phyloP scores from a whole-genome alignment of 2,113 vertebrate species.

The Scomber colias region DNA sequence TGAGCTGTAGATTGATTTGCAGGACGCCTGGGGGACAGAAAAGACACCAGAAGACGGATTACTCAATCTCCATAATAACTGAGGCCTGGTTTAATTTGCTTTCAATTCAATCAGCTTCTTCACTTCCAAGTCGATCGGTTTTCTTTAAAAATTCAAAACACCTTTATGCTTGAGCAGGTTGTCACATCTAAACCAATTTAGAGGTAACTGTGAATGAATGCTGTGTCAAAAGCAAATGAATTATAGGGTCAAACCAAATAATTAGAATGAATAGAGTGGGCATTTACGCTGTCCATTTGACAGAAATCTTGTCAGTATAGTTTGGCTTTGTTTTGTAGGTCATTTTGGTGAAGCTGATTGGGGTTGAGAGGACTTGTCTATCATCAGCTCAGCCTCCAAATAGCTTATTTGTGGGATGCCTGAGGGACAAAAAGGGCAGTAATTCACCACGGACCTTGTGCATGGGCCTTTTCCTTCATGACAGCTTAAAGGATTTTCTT shows the following conservation, averaged over 20 bases:
- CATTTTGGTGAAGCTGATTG: conserved; percentile 28
- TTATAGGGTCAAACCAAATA: conserved; percentile 15
- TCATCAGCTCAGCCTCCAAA: conserved; percentile 20
- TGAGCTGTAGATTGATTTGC: conserved; percentile 62
- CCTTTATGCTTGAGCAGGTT: conserved; percentile 37
- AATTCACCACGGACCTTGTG: conserved; percentile 18
- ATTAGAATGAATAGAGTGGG: conserved; percentile 25
- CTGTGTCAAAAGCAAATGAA: conserved; percentile 20
- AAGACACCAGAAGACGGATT: conserved; percentile 66
- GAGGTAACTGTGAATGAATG: conserved; percentile 40
- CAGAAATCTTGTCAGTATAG: conserved; percentile 6
- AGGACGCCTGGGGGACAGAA: conserved; percentile 34
- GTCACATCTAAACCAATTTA: conserved; percentile 41
- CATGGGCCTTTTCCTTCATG: not conserved
- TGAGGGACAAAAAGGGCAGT: not conserved
- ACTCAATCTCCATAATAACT: conserved; percentile 65
- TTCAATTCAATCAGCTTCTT: conserved; percentile 52
- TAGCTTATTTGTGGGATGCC: conserved; percentile 1
- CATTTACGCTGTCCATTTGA: conserved; percentile 7
- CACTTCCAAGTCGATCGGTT: conserved; percentile 19
- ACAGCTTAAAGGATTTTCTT: not conserved
- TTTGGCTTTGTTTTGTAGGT: not conserved
- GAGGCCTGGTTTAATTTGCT: conserved; percentile 43
- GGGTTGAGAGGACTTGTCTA: conserved; percentile 30
- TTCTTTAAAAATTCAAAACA: conserved; percentile 34